Base-by-base conservation (phyloP, 2,113 vertebrate species). In the Carassius carassius region DNA sequence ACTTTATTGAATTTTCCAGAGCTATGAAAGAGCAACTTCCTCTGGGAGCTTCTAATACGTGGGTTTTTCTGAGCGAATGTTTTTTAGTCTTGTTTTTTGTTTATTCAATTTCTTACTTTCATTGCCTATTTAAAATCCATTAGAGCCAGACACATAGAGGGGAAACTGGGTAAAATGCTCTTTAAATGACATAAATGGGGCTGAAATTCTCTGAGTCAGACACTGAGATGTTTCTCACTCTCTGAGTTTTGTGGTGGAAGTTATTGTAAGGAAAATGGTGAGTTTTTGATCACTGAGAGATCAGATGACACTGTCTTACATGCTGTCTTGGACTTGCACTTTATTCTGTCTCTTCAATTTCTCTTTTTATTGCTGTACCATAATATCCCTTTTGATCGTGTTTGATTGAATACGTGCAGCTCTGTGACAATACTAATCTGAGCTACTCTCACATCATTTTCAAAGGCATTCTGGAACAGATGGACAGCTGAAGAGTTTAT, bases 381-480 rank as follows among this genome's bases (percentile, higher is more conserved):
- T 76, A 69, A 80, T 84, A 44, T 70, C n/a, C 37, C 76, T 77
- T 77, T 77, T 81, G 87, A 84, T 47, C 56, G 74, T 81, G 44
- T 25, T 51, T 67, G 60, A 84, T 86, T 86, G 73, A 80, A 80
- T 67, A 77, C 32, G 76, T 58, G 75, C 75, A 25, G 47, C 65
- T 54, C 16, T 73, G 32, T 56, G 32, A 16, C 21, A 29, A 29
- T 60, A 62, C 29, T 54, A 54, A 29, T 47, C 29, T 51, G 69
- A 83, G 80, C 44, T 72, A 69, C 74, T 70, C 65, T 77, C 44
- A 47, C 54, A 78, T n/a, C 65, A 41, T 23, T 58, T 74, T 81
- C 21, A 56, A 79, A 63, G 56, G 32, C 0, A 44, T 21, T 78
- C 19, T 35, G 11, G 16, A 78, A 35, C 76, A n/a, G 32, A 60